Evolutionary conservation across 2,888 invertebrate genomes (phyloP).

Genomic region (Conistra vaccinii): DNA sequence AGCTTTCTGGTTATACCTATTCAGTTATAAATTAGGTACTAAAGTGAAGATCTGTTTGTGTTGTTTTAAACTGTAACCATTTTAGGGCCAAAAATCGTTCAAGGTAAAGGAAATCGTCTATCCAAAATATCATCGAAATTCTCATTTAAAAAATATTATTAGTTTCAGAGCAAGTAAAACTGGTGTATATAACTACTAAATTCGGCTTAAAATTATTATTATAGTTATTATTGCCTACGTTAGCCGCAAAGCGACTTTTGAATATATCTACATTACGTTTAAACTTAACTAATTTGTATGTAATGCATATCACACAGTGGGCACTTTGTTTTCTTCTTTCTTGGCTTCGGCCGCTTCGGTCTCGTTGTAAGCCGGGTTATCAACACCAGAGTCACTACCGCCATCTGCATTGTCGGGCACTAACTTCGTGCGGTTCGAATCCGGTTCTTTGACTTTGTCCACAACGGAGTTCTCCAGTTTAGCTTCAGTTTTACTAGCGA

Average conservation of each 20-base stretch:
- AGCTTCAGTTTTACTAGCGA: constrained; percentile 72
- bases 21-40: not conserved
- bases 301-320: constrained; percentile 64
- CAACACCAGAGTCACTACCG: constrained; percentile 87
- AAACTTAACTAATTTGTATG: constrained; percentile 48
- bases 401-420: constrained; percentile 83
- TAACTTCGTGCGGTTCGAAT: constrained; percentile 71
- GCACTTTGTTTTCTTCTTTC: constrained; percentile 74
- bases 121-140: not conserved
- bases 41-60: not conserved
- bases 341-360: constrained; percentile 75
- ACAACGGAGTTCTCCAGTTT: constrained; percentile 62
- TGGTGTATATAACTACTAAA: constrained; percentile 41
- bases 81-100: not conserved
- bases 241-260: constrained; percentile 23
- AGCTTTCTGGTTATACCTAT: not conserved
- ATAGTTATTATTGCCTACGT: constrained; percentile 36
- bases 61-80: not conserved
- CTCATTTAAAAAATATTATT: not conserved
- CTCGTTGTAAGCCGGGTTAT: constrained; percentile 85
- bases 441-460: constrained; percentile 62
- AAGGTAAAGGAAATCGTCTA: not conserved
- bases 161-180: constrained; percentile 4
- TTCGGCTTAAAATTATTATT: constrained; percentile 57
- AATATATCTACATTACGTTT: constrained; percentile 63